phyloP scores from a whole-genome alignment of 2,888 invertebrate genomes.

The Erannis defoliaria region DNA sequence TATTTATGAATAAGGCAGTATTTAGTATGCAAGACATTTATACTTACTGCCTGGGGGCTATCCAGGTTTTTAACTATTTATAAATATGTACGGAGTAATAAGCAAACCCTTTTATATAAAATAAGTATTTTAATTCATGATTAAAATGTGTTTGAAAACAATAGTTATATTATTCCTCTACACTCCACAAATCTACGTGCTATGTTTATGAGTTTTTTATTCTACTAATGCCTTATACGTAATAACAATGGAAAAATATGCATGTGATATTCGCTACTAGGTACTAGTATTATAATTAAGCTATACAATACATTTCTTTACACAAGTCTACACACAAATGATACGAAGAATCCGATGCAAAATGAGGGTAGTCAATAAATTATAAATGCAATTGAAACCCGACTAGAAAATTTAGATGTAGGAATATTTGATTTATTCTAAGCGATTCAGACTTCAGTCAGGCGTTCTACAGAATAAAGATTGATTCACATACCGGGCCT shows the following conservation, averaged over 20 bases:
- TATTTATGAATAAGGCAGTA: conserved; percentile 2
- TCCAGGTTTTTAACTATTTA: conserved; percentile 32
- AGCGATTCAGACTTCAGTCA: conserved; percentile 36
- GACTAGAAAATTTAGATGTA: conserved; percentile 80
- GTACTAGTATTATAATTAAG: conserved; percentile 53
- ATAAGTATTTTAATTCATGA: conserved; percentile 43
- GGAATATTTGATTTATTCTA: conserved; percentile 24
- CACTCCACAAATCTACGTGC: conserved; percentile 28
- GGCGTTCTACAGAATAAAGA: conserved; percentile 11
- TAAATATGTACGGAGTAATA: conserved; percentile 42
- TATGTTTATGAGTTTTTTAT: conserved; percentile 40
- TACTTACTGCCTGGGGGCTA: neutral
- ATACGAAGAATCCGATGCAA: conserved; percentile 54
- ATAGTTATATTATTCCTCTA: conserved; percentile 37
- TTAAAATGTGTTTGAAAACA: conserved; percentile 45
- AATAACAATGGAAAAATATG: conserved; percentile 80
- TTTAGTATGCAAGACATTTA: conserved; percentile 18
- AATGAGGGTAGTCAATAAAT: conserved; percentile 64
- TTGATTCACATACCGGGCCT: neutral
- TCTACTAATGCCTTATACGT: conserved; percentile 41
- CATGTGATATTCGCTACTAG: conserved; percentile 72
- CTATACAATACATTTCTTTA: conserved; percentile 71
- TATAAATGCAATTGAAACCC: conserved; percentile 81
- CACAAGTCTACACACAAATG: conserved; percentile 71
- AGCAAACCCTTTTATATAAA: conserved; percentile 43